Evolutionary conservation across 1,140 invertebrate species (phyloP), one percentile per base, ranked within the genome.

Genomic region (Frieseomelitta varia): DNA sequence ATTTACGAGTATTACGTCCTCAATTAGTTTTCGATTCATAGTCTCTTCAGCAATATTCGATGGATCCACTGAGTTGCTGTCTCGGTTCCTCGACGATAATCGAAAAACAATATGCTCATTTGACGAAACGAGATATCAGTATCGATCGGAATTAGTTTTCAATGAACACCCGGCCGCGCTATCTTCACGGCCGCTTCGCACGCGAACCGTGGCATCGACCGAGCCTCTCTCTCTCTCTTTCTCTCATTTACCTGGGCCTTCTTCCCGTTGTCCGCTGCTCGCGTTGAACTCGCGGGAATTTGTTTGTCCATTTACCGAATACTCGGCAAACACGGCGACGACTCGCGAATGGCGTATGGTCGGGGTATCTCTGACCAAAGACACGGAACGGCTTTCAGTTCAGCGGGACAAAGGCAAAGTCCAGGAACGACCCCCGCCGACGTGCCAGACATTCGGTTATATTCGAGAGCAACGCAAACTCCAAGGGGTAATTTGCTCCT

Each of bases 381-480:
- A 55, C n/a, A 27, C 69, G 1, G n/a, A 27, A n/a, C 14, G 15
- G 47, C n/a, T 27, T 11, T 53, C n/a, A 19, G n/a, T 30, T 21
- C 34, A 47, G 24, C 10, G 24, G 47, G 53, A 69, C 65, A 68
- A 79, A 69, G 51, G 53, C 21, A 6, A 19, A 19, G 34, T 15
- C 47, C 21, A 1, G 67, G 12, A 39, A 34, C 65, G 11, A 0
- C 39, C 67, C 1, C 30, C 0, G 30, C 4, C 67, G 30, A 68
- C 21, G 4, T 11, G 14, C 12, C 12, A 47, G 21, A 14, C n/a
- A 6, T 51, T 72, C n/a, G n/a, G 11, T 30, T 39, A 12, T 21
- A 6, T 53, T n/a, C 27, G 51, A 79, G 51, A 39, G 63, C 74
- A 76, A 47, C 1, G 75, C 12, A 53, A 78, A 71, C 34, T 71